Evolutionary conservation across 2,797 vertebrate genomes (phyloP).

Genomic region (Lepus oiostolus): DNA sequence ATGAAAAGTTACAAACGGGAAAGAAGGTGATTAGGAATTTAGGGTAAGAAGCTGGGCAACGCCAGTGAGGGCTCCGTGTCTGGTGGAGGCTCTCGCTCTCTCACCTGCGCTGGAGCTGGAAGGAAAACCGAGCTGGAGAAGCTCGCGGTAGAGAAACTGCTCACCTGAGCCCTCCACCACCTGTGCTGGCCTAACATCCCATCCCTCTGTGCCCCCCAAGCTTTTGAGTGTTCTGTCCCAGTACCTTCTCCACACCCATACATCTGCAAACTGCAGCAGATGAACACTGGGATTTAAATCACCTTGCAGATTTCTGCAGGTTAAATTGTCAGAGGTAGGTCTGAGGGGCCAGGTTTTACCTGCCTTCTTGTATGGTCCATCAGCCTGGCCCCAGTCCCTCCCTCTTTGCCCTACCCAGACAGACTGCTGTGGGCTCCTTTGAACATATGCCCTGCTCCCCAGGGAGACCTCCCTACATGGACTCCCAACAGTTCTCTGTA

Average conservation of each 20-base stretch:
- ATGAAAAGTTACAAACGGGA: slow-evolving; percentile 85
- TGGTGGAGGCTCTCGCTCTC: neutral
- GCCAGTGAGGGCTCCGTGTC: slow-evolving; percentile 47
- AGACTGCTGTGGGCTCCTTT: slow-evolving; percentile 64
- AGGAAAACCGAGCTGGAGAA: neutral
- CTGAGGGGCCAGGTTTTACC: slow-evolving; percentile 80
- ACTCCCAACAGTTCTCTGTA: slow-evolving; percentile 69
- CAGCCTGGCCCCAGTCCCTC: slow-evolving; percentile 80
- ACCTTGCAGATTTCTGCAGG: slow-evolving; percentile 73
- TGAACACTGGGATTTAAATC: slow-evolving; percentile 74
- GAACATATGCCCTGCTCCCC: slow-evolving; percentile 64
- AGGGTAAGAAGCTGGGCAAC: slow-evolving; percentile 45
- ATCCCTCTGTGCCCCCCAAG: neutral
- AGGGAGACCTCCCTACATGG: slow-evolving; percentile 37
- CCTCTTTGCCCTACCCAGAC: slow-evolving; percentile 71
- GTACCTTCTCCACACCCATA: neutral
- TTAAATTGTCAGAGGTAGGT: slow-evolving; percentile 86
- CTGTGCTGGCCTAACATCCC: neutral
- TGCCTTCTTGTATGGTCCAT: slow-evolving; percentile 79
- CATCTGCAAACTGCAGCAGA: slow-evolving; percentile 70
- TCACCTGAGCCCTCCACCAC: neutral
- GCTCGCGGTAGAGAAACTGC: neutral
- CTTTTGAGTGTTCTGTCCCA: neutral
- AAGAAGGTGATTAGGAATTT: slow-evolving; percentile 70
- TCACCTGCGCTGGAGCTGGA: neutral